Evolutionary conservation across 2,888 invertebrate species (phyloP).

Genomic region (Drosophila siamana): DNA sequence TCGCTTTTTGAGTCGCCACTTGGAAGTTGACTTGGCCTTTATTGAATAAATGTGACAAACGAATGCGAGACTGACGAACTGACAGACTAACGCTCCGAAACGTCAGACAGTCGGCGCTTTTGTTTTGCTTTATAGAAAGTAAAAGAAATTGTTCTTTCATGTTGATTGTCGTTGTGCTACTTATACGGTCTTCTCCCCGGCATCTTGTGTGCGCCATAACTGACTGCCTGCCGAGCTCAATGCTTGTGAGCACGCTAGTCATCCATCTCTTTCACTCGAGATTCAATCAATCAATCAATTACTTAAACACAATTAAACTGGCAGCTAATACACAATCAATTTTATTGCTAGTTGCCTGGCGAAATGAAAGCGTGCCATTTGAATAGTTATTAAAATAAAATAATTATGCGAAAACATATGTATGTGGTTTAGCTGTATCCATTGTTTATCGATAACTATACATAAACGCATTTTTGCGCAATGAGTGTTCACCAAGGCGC

Average conservation of each 20-base stretch:
- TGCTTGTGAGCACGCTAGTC: constrained; percentile 7
- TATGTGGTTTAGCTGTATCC: not conserved
- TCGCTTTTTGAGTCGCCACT: constrained; percentile 69
- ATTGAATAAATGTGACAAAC: constrained; percentile 80
- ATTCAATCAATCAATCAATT: constrained; percentile 72
- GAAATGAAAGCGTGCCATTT: constrained; percentile 75
- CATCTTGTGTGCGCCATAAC: constrained; percentile 30
- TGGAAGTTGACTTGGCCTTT: constrained; percentile 70
- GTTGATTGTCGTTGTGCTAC: constrained; percentile 64
- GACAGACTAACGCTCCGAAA: constrained; percentile 40
- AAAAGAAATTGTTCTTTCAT: constrained; percentile 77
- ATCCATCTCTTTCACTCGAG: constrained; percentile 13
- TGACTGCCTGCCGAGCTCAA: not conserved
- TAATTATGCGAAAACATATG: constrained; percentile 3
- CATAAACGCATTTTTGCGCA: constrained; percentile 65
- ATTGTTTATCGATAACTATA: constrained; percentile 46
- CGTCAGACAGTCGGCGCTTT: constrained; percentile 43
- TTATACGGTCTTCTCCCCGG: constrained; percentile 32
- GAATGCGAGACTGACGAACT: constrained; percentile 64
- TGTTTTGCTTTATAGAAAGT: constrained; percentile 75
- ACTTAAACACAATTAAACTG: constrained; percentile 57
- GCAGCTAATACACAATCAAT: constrained; percentile 46
- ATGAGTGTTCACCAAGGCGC: constrained; percentile 56
- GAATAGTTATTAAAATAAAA: constrained; percentile 2
- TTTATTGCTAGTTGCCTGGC: constrained; percentile 43